phyloP scores from a whole-genome alignment of 2,113 vertebrate genomes.

The Crotalus helleri region DNA sequence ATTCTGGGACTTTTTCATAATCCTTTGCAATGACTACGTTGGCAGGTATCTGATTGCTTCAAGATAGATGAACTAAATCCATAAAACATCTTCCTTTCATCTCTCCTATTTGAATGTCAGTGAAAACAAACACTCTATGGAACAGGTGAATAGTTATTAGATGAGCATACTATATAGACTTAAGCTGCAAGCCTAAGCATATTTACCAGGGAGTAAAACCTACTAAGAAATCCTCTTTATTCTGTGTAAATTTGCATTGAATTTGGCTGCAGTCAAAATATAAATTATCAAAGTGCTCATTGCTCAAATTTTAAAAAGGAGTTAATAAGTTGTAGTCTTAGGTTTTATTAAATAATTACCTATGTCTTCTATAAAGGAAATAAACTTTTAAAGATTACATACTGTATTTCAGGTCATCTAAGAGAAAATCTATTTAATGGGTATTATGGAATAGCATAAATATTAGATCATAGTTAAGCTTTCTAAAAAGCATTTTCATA shows the following conservation, averaged over 20 bases:
- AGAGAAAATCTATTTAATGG: background rate
- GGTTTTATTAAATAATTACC: background rate
- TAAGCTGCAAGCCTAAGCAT: background rate
- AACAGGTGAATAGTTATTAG: too few species aligned
- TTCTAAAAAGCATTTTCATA: constrained; percentile 6
- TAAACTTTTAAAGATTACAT: background rate
- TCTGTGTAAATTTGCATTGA: background rate
- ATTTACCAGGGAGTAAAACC: background rate
- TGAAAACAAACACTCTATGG: background rate
- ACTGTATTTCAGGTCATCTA: background rate
- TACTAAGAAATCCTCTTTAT: background rate
- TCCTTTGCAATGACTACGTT: background rate
- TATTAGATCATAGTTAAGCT: background rate
- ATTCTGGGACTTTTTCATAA: background rate
- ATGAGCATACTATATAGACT: background rate
- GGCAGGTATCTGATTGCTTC: background rate
- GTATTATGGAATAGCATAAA: background rate
- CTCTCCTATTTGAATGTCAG: background rate
- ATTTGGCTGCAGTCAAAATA: background rate
- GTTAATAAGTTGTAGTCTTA: background rate
- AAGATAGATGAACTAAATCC: background rate
- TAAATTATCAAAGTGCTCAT: background rate
- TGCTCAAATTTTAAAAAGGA: background rate
- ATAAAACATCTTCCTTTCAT: background rate
- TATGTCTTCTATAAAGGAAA: background rate